phyloP scores from a whole-genome alignment of 2,797 vertebrate genomes.

The Buceros bicornis region DNA sequence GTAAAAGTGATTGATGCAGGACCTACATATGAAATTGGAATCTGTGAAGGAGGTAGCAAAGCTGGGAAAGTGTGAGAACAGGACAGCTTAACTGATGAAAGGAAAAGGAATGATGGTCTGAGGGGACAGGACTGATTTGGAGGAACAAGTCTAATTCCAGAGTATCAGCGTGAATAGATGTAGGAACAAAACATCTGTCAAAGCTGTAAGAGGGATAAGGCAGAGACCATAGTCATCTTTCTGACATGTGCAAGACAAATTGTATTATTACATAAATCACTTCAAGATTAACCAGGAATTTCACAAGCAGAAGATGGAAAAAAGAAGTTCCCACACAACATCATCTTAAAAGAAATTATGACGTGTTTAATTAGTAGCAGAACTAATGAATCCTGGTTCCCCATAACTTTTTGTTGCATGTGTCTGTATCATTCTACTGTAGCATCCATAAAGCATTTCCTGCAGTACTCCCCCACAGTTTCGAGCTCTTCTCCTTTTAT shows the following conservation, averaged over 20 bases:
- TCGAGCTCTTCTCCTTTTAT: background rate
- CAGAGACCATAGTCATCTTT: background rate
- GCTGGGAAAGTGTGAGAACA: background rate
- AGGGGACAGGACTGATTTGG: background rate
- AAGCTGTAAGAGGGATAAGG: background rate
- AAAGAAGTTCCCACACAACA: background rate
- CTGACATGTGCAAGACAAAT: background rate
- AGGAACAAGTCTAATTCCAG: background rate
- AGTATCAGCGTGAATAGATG: background rate
- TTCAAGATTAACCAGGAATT: background rate
- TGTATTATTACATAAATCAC: background rate
- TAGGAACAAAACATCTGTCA: background rate
- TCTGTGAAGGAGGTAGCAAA: background rate
- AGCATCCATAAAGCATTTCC: background rate
- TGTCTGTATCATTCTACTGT: background rate
- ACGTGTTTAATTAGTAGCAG: background rate
- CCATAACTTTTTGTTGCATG: background rate
- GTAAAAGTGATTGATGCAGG: background rate
- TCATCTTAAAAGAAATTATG: background rate
- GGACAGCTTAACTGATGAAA: background rate
- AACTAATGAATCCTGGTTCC: background rate
- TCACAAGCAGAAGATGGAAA: background rate
- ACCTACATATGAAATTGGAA: background rate
- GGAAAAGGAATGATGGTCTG: background rate
- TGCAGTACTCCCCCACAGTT: background rate